Evolutionary conservation across 2,888 invertebrate genomes (phyloP), one percentile per base, ranked within the genome.

Genomic region (Drosophila subquinaria): DNA sequence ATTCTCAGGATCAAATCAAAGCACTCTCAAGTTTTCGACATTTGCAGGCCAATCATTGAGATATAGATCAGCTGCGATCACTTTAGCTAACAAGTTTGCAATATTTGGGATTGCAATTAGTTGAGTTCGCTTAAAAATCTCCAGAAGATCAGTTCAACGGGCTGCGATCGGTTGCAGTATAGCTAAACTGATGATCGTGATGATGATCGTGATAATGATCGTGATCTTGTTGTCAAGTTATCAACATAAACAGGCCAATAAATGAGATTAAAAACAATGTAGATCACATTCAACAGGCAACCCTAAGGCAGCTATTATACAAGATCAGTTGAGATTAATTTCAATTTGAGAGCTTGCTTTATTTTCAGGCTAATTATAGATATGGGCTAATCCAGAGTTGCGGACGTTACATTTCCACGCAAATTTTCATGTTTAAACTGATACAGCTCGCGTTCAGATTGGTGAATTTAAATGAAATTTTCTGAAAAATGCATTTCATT

Each of bases 1-100:
- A 35, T 43, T 43, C 20, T 43, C 11, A 15, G 15, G 13, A 48
- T 63, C 40, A 23, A 45, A 52, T 52, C 45, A 45, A 9, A 48
- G 3, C 9, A n/a, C 8, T 36, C 47, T 11, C 23, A 42, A 30
- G 30, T 42, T 42, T 42, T 40, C 23, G 36, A 38, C 52, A 50
- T 35, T 50, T 35, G 0, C 17, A 11, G 11, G 33, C 50, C 33
- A 50, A 35, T 17, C 33, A 11, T 38, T 42, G 33, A 1, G 8
- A 30, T 17, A 17, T 11, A 11, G 17, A 42, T 55, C 53, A 30
- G 30, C 13, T 30, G 30, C 15, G 13, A 40, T 42, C 27, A 27
- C 11, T 30, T 40, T 5, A 36, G 3, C 23, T 30, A 42, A 42
- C 13, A 13, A 42, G 30, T 13, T 42, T 42, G 30, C 15, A 8